Evolutionary conservation across 2,797 vertebrate species (phyloP).

Genomic region (Scolopax rusticola): DNA sequence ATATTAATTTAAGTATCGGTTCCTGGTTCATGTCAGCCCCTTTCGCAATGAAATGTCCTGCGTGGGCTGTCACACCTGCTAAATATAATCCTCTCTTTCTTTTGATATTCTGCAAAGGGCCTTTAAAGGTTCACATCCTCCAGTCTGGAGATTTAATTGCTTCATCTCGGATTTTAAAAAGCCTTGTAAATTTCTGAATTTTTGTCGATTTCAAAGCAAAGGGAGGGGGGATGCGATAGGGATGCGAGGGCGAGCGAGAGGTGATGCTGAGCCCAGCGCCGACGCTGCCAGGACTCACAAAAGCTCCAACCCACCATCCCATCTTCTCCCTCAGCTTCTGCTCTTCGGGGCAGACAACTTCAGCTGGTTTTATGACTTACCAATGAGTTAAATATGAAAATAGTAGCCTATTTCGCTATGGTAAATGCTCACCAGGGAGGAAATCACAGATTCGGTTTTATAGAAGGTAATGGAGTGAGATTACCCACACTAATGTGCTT

Average conservation of each 20-base stretch:
- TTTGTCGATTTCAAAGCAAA: constrained; percentile 78
- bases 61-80: constrained; percentile 82
- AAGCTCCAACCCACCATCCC: background rate
- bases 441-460: constrained; percentile 73
- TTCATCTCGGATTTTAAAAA: constrained; percentile 80
- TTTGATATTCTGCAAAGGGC: constrained; percentile 82
- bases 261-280: constrained; percentile 4
- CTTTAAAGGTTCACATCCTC: constrained; percentile 82
- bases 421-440: constrained; percentile 74
- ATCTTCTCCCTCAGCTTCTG: constrained; percentile 43
- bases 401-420: constrained; percentile 45
- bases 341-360: constrained; percentile 40
- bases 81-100: constrained; percentile 83
- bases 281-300: constrained; percentile 30
- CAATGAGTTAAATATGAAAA: constrained; percentile 71
- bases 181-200: constrained; percentile 80
- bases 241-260: constrained; percentile 47
- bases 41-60: constrained; percentile 78
- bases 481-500: constrained; percentile 55
- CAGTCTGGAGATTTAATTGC: constrained; percentile 83
- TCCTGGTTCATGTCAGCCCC: constrained; percentile 81
- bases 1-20: constrained; percentile 83
- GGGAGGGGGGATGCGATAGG: constrained; percentile 47
- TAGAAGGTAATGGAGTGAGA: constrained; percentile 64
- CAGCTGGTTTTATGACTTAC: constrained; percentile 74